Conservation (phyloP, 2,888 invertebrate genomes). For the Caenorhabditis macrosperma region DNA sequence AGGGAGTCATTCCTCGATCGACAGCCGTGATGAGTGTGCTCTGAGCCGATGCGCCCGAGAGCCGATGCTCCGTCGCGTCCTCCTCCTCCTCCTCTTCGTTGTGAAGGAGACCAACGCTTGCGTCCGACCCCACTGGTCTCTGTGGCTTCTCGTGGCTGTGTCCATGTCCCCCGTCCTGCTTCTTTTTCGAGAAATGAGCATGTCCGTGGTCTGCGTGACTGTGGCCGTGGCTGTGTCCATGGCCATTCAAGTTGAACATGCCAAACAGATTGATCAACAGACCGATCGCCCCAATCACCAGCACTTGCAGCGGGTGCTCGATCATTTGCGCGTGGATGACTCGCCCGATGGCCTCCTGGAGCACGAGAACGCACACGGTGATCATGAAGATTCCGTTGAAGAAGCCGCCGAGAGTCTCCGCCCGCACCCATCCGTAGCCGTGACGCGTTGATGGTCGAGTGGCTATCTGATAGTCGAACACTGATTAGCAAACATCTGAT, state of each 20-base stretch:
- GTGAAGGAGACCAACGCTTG: conserved; percentile 23
- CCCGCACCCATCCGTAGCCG: conserved; percentile 99
- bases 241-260: conserved; percentile 88
- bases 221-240: conserved; percentile 67
- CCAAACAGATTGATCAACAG: conserved; percentile 94
- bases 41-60: conserved; percentile 24
- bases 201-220: conserved; percentile 57
- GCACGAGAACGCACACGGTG: conserved; percentile 97
- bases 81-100: conserved; percentile 35
- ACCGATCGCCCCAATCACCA: conserved; percentile 91
- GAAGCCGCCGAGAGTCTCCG: conserved; percentile 96
- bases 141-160: conserved; percentile 50
- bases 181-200: conserved; percentile 82
- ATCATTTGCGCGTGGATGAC: conserved; percentile 76
- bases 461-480: conserved; percentile 68
- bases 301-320: conserved; percentile 65
- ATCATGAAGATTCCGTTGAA: conserved; percentile 98
- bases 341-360: conserved; percentile 96
- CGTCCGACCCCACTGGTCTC: not conserved
- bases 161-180: conserved; percentile 83
- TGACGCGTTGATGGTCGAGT: conserved; percentile 86
- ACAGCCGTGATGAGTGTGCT: conserved; percentile 23
- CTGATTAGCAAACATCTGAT: not conserved
- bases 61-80: conserved; percentile 18
- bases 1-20: conserved; percentile 29